Evolutionary conservation across 2,113 vertebrate species (phyloP).

Genomic region (Ctenodactylus gundi): DNA sequence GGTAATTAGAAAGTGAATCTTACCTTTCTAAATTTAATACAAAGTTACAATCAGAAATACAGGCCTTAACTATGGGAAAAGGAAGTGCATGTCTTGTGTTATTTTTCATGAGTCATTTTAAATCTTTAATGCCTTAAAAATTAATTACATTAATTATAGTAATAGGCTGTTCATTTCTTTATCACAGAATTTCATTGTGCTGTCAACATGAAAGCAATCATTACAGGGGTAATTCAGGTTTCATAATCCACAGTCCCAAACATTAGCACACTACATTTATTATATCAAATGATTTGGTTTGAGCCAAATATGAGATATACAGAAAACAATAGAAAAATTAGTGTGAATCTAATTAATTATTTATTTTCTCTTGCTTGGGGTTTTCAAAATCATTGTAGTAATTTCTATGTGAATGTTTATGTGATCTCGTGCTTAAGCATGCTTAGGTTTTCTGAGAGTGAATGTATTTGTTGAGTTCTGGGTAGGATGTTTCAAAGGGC

Average conservation of each 20-base stretch:
- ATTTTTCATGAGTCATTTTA: slow-evolving; percentile 61
- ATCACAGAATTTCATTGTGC: neutral
- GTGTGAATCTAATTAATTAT: slow-evolving; percentile 54
- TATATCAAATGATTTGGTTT: slow-evolving; percentile 59
- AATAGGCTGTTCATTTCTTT: slow-evolving; percentile 57
- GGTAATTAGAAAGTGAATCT: slow-evolving; percentile 66
- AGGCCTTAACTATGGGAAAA: neutral
- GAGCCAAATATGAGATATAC: slow-evolving; percentile 43
- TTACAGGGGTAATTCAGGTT: slow-evolving; percentile 13
- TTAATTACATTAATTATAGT: slow-evolving; percentile 68
- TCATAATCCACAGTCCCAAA: slow-evolving; percentile 38
- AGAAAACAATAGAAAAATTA: slow-evolving; percentile 47
- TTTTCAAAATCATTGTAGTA: slow-evolving; percentile 46
- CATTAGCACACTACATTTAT: slow-evolving; percentile 30
- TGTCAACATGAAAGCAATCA: slow-evolving; percentile 42
- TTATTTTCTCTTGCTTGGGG: slow-evolving; percentile 47
- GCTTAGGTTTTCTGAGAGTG: neutral
- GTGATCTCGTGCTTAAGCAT: neutral
- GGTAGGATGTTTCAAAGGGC: neutral
- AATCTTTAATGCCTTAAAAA: slow-evolving; percentile 68
- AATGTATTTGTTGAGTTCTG: neutral
- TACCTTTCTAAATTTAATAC: slow-evolving; percentile 56
- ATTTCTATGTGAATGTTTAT: slow-evolving; percentile 35
- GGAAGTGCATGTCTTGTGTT: slow-evolving; percentile 20
- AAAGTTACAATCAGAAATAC: slow-evolving; percentile 6